Evolutionary conservation across 2,113 vertebrate genomes (phyloP), one percentile per base, ranked within the genome.

Genomic region (Mola mola): DNA sequence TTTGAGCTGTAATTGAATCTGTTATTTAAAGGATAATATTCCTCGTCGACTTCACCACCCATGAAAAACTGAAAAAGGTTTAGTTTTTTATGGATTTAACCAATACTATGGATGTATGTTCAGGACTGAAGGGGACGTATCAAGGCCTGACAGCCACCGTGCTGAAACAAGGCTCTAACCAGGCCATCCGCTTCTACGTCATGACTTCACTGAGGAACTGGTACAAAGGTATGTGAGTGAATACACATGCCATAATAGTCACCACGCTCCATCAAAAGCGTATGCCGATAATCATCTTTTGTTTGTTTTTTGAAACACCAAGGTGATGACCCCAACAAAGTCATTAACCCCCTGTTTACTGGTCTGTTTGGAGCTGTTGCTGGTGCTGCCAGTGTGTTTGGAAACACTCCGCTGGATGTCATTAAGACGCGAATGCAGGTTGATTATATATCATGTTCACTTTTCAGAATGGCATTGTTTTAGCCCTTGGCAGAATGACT

Each of bases 351-450:
- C 1, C 2, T 98, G 0, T 4, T 99, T 56, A 98, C 96, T 0
- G 97, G 96, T 0, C 2, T 81, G 44, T 97, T 98, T 16, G 97
- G 97, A 44, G 96, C 94, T 3, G 1, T 93, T 0, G 97, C 97
- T 0, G 97, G 97, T 6, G 97, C 97, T 5, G 94, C 93, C 0
- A 99, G 96, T 2, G 96, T 99, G 62, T 98, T 99, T 0, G 96
- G 97, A 47, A 99, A 99, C 88, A 99, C 97, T 0, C 97, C 97
- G 0, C 80, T 99, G 66, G 97, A 99, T 0, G 97, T 99, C 33
- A 94, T 99, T 48, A 99, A 99, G 88, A 99, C 97, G 63, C 93
- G 97, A 59, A 95, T 99, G 96, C 96, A 98, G 96, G 97, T 97
- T 0, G 2, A 75, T 79, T 2, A 1, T 20, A 6, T n/a, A n/a